Evolutionary conservation across 2,113 vertebrate species (phyloP), one percentile per base, ranked within the genome.

Genomic region (Lagopus leucura): DNA sequence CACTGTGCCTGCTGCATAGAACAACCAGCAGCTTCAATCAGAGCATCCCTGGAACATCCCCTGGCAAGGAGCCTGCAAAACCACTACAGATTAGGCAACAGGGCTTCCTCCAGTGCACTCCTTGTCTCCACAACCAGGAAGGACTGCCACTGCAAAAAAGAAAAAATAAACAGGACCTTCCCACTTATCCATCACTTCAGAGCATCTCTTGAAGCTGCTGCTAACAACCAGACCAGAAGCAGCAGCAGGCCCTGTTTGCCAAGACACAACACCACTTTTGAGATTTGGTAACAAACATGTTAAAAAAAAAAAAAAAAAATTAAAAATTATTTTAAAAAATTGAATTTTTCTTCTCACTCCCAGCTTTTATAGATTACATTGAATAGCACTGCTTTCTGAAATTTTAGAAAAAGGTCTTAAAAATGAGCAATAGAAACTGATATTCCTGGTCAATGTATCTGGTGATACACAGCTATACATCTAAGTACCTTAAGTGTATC

Each of bases 1-100:
- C 8, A 15, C 52, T 67, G 88, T 7, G 8, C 52, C 54, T 67
- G 80, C 52, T 38, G n/a, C 74, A 36, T 8, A 2, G 78, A 82
- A 66, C 54, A 54, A 40, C 47, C 79, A 84, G 76, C 73, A 92
- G 69, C 78, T 72, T 57, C 86, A 75, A 82, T 47, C 82, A 84
- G 15, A 84, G 34, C 85, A 75, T 52, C 47, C 86, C 82, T 24
- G 1, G 50, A 75, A 81, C 73, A 22, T 74, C 72, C 72, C 88
- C 74, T 79, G 63, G 70, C 58, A 63, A 50, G n/a, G 47, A 52
- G 13, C 50, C 65, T 79, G 52, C 8, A 55, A 86, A 61, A 28
- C 22, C 88, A 78, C 10, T 13, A 70, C 22, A 4, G 43, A 63
- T 50, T 70, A 82, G 75, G 52, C 75, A n/a, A 42, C 4, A 66